Conservation (phyloP, 2,888 invertebrate species). For the Lacanobia oleracea region DNA sequence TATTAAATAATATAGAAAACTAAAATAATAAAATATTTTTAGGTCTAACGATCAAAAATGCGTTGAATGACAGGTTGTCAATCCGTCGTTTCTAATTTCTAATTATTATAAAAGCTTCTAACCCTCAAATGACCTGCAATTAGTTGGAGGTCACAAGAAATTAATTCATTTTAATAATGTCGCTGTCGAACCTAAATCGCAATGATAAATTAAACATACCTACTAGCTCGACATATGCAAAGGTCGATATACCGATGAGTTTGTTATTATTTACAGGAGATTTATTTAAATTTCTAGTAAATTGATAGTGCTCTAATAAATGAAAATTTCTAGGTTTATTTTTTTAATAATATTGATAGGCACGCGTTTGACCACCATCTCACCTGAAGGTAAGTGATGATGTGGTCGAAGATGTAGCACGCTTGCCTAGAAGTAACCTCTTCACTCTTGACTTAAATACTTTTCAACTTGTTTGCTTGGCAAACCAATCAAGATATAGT, state of each 20-base stretch:
- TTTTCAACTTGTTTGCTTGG: not conserved
- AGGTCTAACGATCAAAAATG: not conserved
- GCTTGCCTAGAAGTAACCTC: too few species aligned
- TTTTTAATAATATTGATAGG: too few species aligned
- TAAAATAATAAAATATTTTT: not conserved
- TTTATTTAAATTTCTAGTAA: not conserved
- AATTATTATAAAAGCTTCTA: slow-evolving; percentile 29
- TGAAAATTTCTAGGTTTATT: too few species aligned
- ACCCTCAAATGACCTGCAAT: slow-evolving; percentile 35
- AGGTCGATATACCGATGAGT: not conserved
- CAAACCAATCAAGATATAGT: not conserved
- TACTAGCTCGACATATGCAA: not conserved
- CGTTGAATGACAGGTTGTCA: slow-evolving; percentile 10
- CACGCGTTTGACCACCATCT: too few species aligned
- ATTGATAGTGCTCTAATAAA: not conserved
- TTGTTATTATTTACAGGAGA: not conserved
- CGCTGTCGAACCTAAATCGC: slow-evolving; percentile 32
- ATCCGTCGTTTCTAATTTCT: not conserved
- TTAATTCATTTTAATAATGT: slow-evolving; percentile 24
- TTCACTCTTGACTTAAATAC: not conserved
- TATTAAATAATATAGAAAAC: too few species aligned
- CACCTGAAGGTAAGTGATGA: too few species aligned
- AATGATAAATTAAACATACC: slow-evolving; percentile 8
- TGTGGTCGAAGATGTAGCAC: too few species aligned
- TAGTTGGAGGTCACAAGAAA: slow-evolving; percentile 26